phyloP scores from a whole-genome alignment of 2,888 invertebrate genomes.

The Diarsia rubi region DNA sequence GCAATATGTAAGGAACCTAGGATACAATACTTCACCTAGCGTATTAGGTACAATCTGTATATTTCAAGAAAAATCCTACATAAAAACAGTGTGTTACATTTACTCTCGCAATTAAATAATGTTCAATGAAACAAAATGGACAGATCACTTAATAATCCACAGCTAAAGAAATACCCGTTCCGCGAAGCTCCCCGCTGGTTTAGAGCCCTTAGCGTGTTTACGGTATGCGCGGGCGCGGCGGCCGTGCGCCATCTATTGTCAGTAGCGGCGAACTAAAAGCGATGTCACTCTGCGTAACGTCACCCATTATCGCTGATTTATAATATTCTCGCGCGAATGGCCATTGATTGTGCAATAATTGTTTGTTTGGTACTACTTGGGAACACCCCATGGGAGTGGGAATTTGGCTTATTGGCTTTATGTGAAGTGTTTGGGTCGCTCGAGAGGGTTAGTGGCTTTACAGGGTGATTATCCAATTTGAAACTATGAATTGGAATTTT shows the following conservation, averaged over 20 bases:
- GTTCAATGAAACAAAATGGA: not conserved
- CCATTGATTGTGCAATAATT: constrained; percentile 88
- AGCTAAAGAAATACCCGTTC: constrained; percentile 1
- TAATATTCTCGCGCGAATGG: constrained; percentile 84
- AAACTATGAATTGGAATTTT: constrained; percentile 24
- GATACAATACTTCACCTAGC: not conserved
- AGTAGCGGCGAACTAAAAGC: constrained; percentile 76
- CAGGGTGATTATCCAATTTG: constrained; percentile 53
- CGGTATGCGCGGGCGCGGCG: constrained; percentile 77
- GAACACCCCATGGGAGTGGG: constrained; percentile 79
- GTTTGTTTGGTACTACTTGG: constrained; percentile 83
- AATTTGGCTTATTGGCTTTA: constrained; percentile 83
- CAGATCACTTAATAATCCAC: not conserved
- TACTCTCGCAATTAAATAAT: not conserved
- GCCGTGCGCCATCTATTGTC: constrained; percentile 81
- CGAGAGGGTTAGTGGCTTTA: constrained; percentile 54
- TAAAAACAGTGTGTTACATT: not conserved
- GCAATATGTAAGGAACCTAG: too few relatives aligned
- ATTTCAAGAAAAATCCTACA: not conserved
- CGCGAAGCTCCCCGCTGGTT: constrained; percentile 41
- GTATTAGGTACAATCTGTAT: not conserved
- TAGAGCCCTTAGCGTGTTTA: constrained; percentile 61
- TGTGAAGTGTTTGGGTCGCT: constrained; percentile 70
- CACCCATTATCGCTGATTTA: constrained; percentile 84
- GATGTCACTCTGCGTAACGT: constrained; percentile 78